These are phyloP conservation scores for Resseliella maxima DNA, from an alignment of 2,888 invertebrate species.

Conservation along the genomic window DNA sequence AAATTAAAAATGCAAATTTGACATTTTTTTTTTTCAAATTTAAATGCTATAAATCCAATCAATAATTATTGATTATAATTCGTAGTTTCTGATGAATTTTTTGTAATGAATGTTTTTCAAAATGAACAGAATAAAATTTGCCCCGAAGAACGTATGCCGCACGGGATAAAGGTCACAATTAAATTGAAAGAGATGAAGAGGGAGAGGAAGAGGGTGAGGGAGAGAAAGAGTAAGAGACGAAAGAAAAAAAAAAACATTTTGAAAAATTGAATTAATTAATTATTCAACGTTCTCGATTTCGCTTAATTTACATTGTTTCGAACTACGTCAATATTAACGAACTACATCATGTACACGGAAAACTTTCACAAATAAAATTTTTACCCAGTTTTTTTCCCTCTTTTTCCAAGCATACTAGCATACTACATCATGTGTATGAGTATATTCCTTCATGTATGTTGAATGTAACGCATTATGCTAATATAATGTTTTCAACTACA, in stretches of 20 bases:
- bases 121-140: neutral
- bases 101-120: constrained; percentile 14
- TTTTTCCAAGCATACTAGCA: no score
- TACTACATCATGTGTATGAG: no score
- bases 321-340: neutral
- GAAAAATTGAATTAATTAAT: constrained; percentile 43
- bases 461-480: neutral
- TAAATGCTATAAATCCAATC: neutral
- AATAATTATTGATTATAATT: no score
- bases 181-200: no score
- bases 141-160: neutral
- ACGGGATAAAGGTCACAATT: neutral
- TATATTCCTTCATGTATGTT: no score
- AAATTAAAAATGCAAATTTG: constrained; percentile 38
- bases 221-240: no score
- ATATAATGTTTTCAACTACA: neutral
- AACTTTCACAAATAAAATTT: constrained; percentile 25
- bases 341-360: neutral
- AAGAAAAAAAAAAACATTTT: neutral
- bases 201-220: neutral
- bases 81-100: neutral
- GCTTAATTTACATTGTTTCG: neutral
- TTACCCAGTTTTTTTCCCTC: neutral
- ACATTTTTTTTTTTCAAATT: neutral
- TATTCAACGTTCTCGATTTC: neutral